Evolutionary conservation across 2,797 vertebrate species (phyloP).

Genomic region (Oophaga sylvatica): DNA sequence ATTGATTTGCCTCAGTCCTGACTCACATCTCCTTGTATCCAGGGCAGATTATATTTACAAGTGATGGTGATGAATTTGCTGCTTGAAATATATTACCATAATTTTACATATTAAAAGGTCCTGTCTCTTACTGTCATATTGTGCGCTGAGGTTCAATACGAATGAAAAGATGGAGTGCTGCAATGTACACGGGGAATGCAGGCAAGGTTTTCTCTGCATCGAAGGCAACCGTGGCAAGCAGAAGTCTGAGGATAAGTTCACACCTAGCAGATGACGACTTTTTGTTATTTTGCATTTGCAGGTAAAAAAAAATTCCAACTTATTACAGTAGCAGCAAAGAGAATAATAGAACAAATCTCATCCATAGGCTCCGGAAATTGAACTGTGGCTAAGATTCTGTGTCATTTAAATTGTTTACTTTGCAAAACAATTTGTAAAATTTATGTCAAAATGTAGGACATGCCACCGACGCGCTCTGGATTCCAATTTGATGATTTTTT

Average conservation of each 20-base stretch:
- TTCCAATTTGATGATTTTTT: too few species aligned
- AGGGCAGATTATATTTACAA: conserved; percentile 61
- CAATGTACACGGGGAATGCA: not conserved
- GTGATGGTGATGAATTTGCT: conserved; percentile 59
- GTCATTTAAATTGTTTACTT: too few species aligned
- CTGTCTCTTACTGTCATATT: conserved; percentile 56
- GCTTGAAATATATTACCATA: conserved; percentile 58
- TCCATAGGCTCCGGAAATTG: too few species aligned
- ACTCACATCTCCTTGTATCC: conserved; percentile 56
- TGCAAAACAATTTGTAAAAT: too few species aligned
- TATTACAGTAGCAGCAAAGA: too few species aligned
- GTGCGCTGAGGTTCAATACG: conserved; percentile 40
- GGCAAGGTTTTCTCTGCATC: not conserved
- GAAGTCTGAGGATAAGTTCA: not conserved
- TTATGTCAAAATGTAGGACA: too few species aligned
- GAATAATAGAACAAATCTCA: too few species aligned
- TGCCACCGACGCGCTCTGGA: too few species aligned
- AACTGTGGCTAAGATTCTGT: too few species aligned
- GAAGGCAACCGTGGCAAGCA: not conserved
- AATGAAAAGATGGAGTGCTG: conserved; percentile 10
- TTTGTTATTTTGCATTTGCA: too few species aligned
- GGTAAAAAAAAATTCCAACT: not conserved
- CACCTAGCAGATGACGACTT: too few species aligned
- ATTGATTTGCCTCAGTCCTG: conserved; percentile 54
- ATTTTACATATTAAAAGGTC: conserved; percentile 60